A percentile compares a stretch with the other conserved stretches of the same genome.
phyloP scores from a whole-genome alignment of 1,140 invertebrate species.

The Cephus cinctus region DNA sequence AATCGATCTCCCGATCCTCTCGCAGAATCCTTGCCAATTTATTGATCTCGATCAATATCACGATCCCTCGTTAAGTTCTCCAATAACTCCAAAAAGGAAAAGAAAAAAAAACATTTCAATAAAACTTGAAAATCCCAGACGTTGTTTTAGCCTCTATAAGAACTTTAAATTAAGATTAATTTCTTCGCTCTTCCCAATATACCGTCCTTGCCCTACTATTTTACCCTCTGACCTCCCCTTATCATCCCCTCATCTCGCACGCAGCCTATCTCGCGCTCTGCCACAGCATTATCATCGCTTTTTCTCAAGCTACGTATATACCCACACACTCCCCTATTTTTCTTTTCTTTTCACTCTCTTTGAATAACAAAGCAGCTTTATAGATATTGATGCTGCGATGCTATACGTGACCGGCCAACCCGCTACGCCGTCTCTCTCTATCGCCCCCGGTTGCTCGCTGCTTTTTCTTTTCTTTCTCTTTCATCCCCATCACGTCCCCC shows the following conservation, averaged over 20 bases:
- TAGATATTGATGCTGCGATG: slow-evolving; percentile 5
- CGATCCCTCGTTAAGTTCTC: too few relatives aligned
- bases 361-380: slow-evolving; percentile 6
- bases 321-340: not conserved
- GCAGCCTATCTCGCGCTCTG: too few relatives aligned
- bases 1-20: too few relatives aligned
- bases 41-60: not conserved
- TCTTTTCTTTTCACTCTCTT: not conserved
- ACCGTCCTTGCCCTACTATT: too few relatives aligned
- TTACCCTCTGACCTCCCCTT: too few relatives aligned
- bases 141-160: too few relatives aligned
- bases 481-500: too few relatives aligned
- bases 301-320: not conserved
- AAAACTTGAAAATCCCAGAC: too few relatives aligned
- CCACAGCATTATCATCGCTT: not conserved
- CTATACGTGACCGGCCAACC: not conserved
- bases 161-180: slow-evolving; percentile 4
- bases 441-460: not conserved
- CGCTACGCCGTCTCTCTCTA: not conserved
- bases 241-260: too few relatives aligned
- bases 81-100: too few relatives aligned
- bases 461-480: not conserved
- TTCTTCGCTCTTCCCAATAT: too few relatives aligned
- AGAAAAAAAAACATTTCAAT: too few relatives aligned
- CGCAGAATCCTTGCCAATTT: not conserved